Evolutionary conservation across 2,113 vertebrate species (phyloP), one percentile per base, ranked within the genome.

Genomic region (Seriola rivoliana): DNA sequence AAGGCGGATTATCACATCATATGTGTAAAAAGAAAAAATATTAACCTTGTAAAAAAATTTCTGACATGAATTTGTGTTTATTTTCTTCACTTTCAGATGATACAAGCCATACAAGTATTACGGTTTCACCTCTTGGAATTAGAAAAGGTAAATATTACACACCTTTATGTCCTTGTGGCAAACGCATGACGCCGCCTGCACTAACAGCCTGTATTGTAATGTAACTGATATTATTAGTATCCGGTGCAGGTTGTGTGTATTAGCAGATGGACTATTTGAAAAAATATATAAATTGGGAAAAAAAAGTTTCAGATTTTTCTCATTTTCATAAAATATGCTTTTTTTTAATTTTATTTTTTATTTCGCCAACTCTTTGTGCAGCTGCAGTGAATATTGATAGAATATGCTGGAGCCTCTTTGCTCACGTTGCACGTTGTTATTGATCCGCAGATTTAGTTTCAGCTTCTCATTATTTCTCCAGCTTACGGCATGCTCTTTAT

Each of bases 51-150:
- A 11, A 42, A 42, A 42, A 36, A 4, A 29, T 70, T 25, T 71
- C 2, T 65, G 19, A 79, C 73, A 25, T 72, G 0, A 72, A 78
- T 52, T 77, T 79, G 8, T 87, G n/a, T 8, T 32, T 66, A 34
- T 81, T 75, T 72, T 50, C 8, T 50, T 70, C 38, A 73, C 4
- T 89, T 93, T 48, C 96, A 99, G 98, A 99, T 99, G 98, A 99
- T 99, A 88, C 98, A 99, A 97, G 98, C 98, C 95, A 99, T 99
- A 96, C 98, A 99, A 98, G 98, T 99, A 93, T 97, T 99, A 97
- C 97, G 98, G 94, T 99, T 99, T 97, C 98, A 99, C 90, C 98
- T 99, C 95, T 95, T 99, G 97, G 98, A 99, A 95, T 97, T 99
- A 97, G 98, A 99, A 97, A 99, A 99, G 98, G 98, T 99, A 98